Evolutionary conservation across 2,888 invertebrate species (phyloP).

Genomic region (Dryadula phaetusa): DNA sequence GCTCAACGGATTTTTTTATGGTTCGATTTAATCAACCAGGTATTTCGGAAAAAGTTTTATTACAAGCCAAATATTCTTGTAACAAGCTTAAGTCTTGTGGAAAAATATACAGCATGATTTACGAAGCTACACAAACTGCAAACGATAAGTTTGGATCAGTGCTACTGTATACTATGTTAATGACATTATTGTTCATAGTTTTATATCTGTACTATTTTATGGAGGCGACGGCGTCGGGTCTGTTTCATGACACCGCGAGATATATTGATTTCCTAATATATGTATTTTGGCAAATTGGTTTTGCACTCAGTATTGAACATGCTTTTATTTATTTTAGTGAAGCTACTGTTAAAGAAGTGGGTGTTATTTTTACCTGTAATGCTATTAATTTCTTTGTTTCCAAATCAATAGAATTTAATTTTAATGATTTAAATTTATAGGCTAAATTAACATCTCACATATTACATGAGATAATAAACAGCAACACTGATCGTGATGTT

Average conservation of each 20-base stretch:
- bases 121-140: slow-evolving; percentile 50
- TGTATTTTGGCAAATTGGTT: slow-evolving; percentile 62
- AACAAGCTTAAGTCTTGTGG: slow-evolving; percentile 64
- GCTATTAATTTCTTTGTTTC: no score
- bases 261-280: slow-evolving; percentile 62
- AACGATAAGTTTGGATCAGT: slow-evolving; percentile 59
- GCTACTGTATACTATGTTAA: slow-evolving; percentile 55
- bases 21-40: slow-evolving; percentile 50
- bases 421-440: slow-evolving; percentile 52
- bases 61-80: slow-evolving; percentile 57
- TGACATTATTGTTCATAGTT: slow-evolving; percentile 55
- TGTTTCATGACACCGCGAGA: slow-evolving; percentile 60
- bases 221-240: slow-evolving; percentile 69
- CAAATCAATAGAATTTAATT: no score
- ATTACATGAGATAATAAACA: slow-evolving; percentile 65
- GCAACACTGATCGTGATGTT: slow-evolving; percentile 55
- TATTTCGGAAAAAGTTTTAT: slow-evolving; percentile 50
- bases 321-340: slow-evolving; percentile 59
- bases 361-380: slow-evolving; percentile 30
- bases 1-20: slow-evolving; percentile 55
- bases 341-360: slow-evolving; percentile 57
- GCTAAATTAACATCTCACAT: slow-evolving; percentile 58
- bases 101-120: slow-evolving; percentile 60
- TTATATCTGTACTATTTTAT: slow-evolving; percentile 70
- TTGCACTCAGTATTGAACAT: slow-evolving; percentile 55